These are phyloP conservation scores for Mythimna albipuncta DNA, from an alignment of 2,888 invertebrate genomes.

Conservation along the genomic window DNA sequence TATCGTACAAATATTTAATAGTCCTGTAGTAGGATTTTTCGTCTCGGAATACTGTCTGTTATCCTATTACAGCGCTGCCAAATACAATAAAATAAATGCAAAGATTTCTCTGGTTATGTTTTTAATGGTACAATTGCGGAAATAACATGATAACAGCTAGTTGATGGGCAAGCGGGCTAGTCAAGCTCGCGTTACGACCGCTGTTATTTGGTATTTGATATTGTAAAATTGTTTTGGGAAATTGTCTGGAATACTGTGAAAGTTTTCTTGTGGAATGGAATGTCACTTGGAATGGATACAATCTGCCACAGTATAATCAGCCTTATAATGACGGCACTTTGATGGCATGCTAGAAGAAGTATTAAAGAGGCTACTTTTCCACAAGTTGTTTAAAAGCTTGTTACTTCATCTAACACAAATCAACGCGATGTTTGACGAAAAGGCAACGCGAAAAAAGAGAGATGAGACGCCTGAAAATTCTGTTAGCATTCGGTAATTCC, in stretches of 20 bases:
- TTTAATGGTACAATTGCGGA: conserved; percentile 18
- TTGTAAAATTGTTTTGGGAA: conserved; percentile 14
- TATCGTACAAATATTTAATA: too few species aligned
- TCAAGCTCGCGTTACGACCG: not conserved
- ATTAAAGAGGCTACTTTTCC: too few species aligned
- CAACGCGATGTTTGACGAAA: too few species aligned
- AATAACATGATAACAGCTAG: conserved; percentile 40
- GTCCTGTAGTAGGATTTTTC: not conserved
- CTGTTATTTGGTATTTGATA: not conserved
- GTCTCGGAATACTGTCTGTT: not conserved
- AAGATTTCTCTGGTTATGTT: conserved; percentile 24
- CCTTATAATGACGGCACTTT: too few species aligned
- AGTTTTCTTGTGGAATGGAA: not conserved
- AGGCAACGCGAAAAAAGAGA: too few species aligned
- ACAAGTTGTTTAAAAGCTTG: too few species aligned
- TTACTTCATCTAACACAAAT: too few species aligned
- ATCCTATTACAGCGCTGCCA: conserved; percentile 14
- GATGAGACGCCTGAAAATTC: too few species aligned
- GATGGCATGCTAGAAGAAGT: too few species aligned
- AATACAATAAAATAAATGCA: conserved; percentile 15
- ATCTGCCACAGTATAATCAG: too few species aligned
- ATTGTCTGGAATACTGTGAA: not conserved
- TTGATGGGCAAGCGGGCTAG: conserved; percentile 7
- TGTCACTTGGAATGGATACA: not conserved
- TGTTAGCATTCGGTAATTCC: too few species aligned